Evolutionary conservation across 1,140 invertebrate genomes (phyloP).

Genomic region (Proales similis): DNA sequence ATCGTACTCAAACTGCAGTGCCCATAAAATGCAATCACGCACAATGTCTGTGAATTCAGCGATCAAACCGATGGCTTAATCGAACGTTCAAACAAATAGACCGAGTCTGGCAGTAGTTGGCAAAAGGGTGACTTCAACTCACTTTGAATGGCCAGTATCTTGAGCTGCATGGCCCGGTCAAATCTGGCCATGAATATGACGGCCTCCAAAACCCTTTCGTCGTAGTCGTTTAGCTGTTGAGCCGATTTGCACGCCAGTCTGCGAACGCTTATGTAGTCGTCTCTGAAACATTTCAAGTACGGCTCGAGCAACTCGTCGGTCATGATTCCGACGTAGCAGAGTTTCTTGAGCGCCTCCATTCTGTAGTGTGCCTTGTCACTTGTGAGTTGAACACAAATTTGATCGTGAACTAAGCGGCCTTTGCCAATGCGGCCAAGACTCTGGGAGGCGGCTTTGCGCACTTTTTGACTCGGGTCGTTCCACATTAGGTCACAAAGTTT

Average conservation of each 20-base stretch:
- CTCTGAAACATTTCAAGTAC: constrained; percentile 50
- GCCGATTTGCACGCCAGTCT: constrained; percentile 48
- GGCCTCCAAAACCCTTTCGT: constrained; percentile 45
- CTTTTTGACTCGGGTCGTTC: constrained; percentile 29
- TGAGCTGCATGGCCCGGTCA: constrained; percentile 52
- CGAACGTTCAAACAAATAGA: constrained; percentile 16
- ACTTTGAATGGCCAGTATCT: constrained; percentile 52
- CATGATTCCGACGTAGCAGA: constrained; percentile 44
- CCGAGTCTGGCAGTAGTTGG: background rate
- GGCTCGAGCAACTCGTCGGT: constrained; percentile 49
- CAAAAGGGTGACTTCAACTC: too few relatives aligned
- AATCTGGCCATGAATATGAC: constrained; percentile 48
- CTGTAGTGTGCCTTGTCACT: constrained; percentile 11
- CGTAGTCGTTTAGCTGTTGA: constrained; percentile 46
- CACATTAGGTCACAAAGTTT: constrained; percentile 32
- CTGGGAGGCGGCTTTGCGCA: constrained; percentile 21
- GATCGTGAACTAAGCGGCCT: constrained; percentile 12
- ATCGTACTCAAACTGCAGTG: constrained; percentile 49
- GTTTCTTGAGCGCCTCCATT: constrained; percentile 17
- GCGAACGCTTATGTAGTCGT: constrained; percentile 48
- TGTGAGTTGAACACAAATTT: constrained; percentile 1
- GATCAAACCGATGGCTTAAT: constrained; percentile 49
- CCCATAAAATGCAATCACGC: constrained; percentile 47
- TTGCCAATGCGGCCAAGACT: constrained; percentile 15
- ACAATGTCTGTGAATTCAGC: constrained; percentile 44